Evolutionary conservation across 1,140 invertebrate genomes (phyloP).

Genomic region (Pogonus chalceus): DNA sequence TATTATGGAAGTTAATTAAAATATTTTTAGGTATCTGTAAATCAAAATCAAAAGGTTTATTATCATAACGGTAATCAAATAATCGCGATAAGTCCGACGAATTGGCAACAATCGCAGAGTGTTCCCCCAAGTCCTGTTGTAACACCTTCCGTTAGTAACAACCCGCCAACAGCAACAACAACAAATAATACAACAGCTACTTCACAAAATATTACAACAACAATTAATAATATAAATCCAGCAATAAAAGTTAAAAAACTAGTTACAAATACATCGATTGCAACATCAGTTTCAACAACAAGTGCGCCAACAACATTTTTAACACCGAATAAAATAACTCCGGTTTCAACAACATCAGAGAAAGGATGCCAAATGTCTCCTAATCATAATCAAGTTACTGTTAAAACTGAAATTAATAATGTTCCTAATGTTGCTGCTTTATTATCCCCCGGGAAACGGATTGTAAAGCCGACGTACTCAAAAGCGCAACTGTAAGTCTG

Average conservation of each 20-base stretch:
- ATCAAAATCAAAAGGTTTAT: conserved; percentile 6
- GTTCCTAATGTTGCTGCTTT: background rate
- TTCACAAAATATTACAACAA: background rate
- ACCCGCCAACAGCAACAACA: too few relatives aligned
- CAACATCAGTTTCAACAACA: conserved; percentile 18
- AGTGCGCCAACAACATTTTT: background rate
- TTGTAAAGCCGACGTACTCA: conserved; percentile 13
- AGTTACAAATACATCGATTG: background rate
- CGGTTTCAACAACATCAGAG: conserved; percentile 6
- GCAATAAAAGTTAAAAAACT: background rate
- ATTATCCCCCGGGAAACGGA: background rate
- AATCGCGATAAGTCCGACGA: conserved; percentile 15
- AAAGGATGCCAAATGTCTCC: conserved; percentile 2
- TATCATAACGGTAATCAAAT: conserved; percentile 16
- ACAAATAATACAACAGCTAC: background rate
- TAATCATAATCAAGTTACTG: background rate
- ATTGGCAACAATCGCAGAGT: conserved; percentile 1
- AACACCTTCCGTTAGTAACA: background rate
- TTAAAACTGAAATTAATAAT: background rate
- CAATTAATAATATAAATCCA: background rate
- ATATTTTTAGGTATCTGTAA: background rate
- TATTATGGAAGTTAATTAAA: too few relatives aligned
- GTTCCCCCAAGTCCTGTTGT: background rate
- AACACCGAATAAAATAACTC: conserved; percentile 8
- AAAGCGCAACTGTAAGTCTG: conserved; percentile 21